Conservation (phyloP, 1,140 invertebrate species). For the Drosophila melanogaster region Release_6_plus_ISO1_MT NT_033777.3:5712001-5712500, state of each 20-base stretch:
- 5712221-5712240: constrained; percentile 51
- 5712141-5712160: constrained; percentile 79
- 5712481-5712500: constrained; percentile 49
- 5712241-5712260: constrained; percentile 75
- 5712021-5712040: constrained; percentile 30
- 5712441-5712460: constrained; percentile 53
- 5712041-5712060: constrained; percentile 52
- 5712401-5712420: constrained; percentile 71
- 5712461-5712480: constrained; percentile 62
- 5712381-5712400: constrained; percentile 67
- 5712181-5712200: constrained; percentile 54
- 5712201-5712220: constrained; percentile 39
- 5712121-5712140: constrained; percentile 38
- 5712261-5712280: constrained; percentile 67
- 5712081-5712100: constrained; percentile 40
- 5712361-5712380: constrained; percentile 58
- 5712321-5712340: constrained; percentile 32
- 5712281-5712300: constrained; percentile 52
- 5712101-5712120: constrained; percentile 54
- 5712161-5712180: constrained; percentile 49
- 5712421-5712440: constrained; percentile 72
- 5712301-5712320: constrained; percentile 35
- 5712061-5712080: constrained; percentile 58
- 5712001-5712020: constrained; percentile 9
- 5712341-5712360: constrained; percentile 36